Evolutionary conservation across 1,140 invertebrate genomes (phyloP).

Genomic region (Probaryconus sp.): DNA sequence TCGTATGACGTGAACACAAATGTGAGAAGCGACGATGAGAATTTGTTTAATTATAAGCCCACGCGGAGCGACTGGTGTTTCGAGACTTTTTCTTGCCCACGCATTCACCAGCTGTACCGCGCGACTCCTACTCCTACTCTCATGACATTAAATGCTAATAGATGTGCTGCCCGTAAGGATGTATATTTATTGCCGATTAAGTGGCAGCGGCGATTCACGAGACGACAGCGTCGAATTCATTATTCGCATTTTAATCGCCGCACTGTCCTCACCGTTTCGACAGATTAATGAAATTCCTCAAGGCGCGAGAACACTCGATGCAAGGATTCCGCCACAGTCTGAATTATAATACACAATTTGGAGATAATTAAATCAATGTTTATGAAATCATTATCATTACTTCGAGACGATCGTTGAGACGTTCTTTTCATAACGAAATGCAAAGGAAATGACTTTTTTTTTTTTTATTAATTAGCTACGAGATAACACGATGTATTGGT

Average conservation of each 20-base stretch:
- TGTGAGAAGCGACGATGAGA: slow-evolving; percentile 58
- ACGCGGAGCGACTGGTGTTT: slow-evolving; percentile 46
- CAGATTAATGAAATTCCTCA: slow-evolving; percentile 50
- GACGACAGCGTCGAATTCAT: slow-evolving; percentile 53
- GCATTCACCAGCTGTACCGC: slow-evolving; percentile 50
- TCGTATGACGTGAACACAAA: slow-evolving; percentile 36
- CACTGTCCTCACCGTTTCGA: slow-evolving; percentile 42
- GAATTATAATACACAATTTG: slow-evolving; percentile 41
- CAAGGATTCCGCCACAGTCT: slow-evolving; percentile 9
- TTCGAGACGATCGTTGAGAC: too few species aligned
- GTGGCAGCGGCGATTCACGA: slow-evolving; percentile 50
- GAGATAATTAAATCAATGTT: slow-evolving; percentile 8
- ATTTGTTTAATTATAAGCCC: slow-evolving; percentile 64
- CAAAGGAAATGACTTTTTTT: too few species aligned
- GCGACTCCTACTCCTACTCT: slow-evolving; percentile 59
- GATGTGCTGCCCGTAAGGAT: slow-evolving; percentile 55
- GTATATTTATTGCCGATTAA: slow-evolving; percentile 68
- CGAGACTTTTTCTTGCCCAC: slow-evolving; percentile 56
- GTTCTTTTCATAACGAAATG: too few species aligned
- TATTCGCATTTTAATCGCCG: slow-evolving; percentile 55
- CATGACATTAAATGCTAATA: slow-evolving; percentile 66
- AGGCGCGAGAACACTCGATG: slow-evolving; percentile 18
- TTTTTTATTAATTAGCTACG: too few species aligned
- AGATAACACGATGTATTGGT: too few species aligned
- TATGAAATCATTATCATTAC: neutral